Conservation (phyloP, 2,888 invertebrate species). For the Ochropleura plecta region DNA sequence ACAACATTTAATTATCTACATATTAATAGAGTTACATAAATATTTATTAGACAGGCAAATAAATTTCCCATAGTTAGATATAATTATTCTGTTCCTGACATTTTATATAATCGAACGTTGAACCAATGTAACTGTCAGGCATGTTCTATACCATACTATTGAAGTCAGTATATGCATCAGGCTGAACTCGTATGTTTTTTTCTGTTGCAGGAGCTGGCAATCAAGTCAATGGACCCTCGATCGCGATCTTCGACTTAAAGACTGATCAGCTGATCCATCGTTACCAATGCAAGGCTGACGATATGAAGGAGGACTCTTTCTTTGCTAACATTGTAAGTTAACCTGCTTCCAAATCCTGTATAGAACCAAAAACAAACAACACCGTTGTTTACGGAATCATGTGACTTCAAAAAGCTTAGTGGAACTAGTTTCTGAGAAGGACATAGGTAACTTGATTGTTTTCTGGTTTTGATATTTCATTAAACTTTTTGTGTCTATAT, state of each 20-base stretch:
- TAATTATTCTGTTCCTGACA: conserved; percentile 29
- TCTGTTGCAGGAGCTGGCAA: conserved; percentile 81
- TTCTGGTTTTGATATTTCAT: conserved; percentile 5
- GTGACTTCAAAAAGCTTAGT: not conserved
- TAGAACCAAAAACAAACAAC: no score
- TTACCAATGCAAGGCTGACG: conserved; percentile 92
- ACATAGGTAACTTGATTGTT: not conserved
- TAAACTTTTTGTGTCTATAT: conserved; percentile 12
- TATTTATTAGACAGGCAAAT: conserved; percentile 30
- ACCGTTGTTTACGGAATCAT: not conserved
- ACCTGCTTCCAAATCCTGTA: not conserved
- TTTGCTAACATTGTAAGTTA: conserved; percentile 94
- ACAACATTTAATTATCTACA: conserved; percentile 44
- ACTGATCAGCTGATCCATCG: conserved; percentile 93
- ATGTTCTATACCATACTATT: not conserved
- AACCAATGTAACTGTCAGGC: conserved; percentile 12
- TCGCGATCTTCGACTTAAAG: conserved; percentile 94
- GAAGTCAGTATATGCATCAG: not conserved
- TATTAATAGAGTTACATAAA: conserved; percentile 42
- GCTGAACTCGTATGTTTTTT: not conserved
- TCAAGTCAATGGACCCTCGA: conserved; percentile 91
- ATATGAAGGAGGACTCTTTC: conserved; percentile 94
- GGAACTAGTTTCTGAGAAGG: conserved; percentile 5
- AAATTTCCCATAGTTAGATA: not conserved
- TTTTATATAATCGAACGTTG: conserved; percentile 37